Conservation (phyloP, 2,113 vertebrate genomes). For the Phalacrocorax aristotelis region DNA sequence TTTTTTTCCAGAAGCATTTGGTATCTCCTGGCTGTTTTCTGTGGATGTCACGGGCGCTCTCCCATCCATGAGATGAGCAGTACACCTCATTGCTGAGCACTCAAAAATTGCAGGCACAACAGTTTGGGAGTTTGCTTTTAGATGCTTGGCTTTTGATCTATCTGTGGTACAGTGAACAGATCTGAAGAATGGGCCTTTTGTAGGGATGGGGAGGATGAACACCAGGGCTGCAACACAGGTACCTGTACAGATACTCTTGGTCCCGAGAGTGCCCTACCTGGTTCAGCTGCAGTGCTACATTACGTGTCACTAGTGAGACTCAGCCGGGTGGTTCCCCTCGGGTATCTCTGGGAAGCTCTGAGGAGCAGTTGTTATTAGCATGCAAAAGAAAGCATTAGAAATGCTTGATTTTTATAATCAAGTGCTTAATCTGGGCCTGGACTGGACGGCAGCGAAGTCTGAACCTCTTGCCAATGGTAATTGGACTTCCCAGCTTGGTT, state of each 20-base stretch:
- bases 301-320: rapidly evolving
- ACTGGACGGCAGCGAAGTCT: not conserved
- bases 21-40: not conserved
- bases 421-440: not conserved
- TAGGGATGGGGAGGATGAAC: not conserved
- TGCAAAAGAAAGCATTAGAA: not conserved
- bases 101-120: not conserved
- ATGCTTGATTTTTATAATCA: not conserved
- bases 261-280: not conserved
- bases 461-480: not conserved
- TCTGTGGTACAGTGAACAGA: not conserved
- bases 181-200: not conserved
- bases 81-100: not conserved
- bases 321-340: not conserved
- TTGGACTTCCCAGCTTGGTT: not conserved
- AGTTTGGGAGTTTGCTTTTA: not conserved
- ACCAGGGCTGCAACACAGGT: not conserved
- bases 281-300: not conserved
- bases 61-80: rapidly evolving
- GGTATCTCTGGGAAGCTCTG: not conserved
- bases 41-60: not conserved
- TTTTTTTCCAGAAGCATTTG: not conserved
- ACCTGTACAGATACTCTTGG: too few species aligned
- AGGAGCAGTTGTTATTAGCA: not conserved
- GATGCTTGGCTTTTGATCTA: not conserved